Evolutionary conservation across 2,888 invertebrate genomes (phyloP), one percentile per base, ranked within the genome.

Genomic region (Brachylomia viminalis): DNA sequence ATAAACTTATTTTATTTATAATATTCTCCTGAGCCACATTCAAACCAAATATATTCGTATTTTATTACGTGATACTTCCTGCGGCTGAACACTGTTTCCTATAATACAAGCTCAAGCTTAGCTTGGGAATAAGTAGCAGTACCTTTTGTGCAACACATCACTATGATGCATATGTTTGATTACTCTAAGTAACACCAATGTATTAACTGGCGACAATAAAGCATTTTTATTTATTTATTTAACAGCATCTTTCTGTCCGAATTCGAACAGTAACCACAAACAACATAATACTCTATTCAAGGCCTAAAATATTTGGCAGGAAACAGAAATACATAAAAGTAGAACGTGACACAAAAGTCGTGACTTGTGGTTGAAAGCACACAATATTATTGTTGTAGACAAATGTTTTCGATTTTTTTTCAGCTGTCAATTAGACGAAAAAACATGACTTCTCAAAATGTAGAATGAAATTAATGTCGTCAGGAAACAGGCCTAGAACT

Each of bases 271-370:
- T 33, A 71, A 72, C 13, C 13, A 42, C 77, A 66, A 77, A 42
- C 78, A 62, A 77, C 38, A 79, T 79, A 76, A 84, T 75, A 86
- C 75, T 71, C 68, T 82, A 86, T 82, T 66, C 72, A 68, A 67
- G 52, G 59, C 71, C 75, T 67, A 75, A 80, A 75, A 86, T 80
- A 62, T 80, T 77, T 58, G 27, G 58, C 58, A 72, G 75, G 72
- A 68, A 80, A 70, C 70, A 82, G 78, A 79, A 79, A 71, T 82
- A 82, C 80, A 84, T 86, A 86, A 87, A 87, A 87, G 75, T 20
- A 23, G 85, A 62, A 85, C 86, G 87, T 86, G 86, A 85, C 77
- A 56, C n/a, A 38, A n/a, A 70, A 33, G 15, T 52, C 5, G 5
- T 49, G 11, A 30, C 7, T 17, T 27, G 17, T 42, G 23, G 13